These are phyloP conservation scores for Eueremaeus valkanovi DNA, from an alignment of 2,888 invertebrate genomes.

Conservation along the genomic window DNA sequence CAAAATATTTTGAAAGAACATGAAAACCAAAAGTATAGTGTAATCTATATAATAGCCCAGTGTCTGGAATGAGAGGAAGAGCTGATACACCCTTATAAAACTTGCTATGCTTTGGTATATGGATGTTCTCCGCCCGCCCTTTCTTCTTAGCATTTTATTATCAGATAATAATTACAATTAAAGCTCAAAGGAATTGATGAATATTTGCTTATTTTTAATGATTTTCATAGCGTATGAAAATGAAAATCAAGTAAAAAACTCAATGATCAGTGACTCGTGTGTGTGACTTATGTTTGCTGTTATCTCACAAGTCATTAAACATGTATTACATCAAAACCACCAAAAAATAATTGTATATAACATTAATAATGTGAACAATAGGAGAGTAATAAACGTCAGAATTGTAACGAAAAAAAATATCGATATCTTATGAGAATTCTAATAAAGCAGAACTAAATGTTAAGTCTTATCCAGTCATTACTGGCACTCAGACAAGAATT, in stretches of 20 bases:
- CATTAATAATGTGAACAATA: not conserved
- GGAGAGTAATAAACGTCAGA: slow-evolving; percentile 3
- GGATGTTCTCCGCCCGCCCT: slow-evolving; percentile 1
- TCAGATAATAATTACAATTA: slow-evolving; percentile 21
- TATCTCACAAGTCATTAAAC: slow-evolving; percentile 17
- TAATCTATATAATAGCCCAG: no score
- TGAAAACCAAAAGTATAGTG: no score
- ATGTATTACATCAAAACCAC: slow-evolving; percentile 9
- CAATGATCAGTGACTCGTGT: not conserved
- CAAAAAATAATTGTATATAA: slow-evolving; percentile 16
- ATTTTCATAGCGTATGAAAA: not conserved
- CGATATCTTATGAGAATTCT: not conserved
- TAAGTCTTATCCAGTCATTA: not conserved
- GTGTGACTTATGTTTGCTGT: slow-evolving; percentile 1
- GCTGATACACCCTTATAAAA: slow-evolving; percentile 12
- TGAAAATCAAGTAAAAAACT: not conserved
- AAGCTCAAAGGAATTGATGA: slow-evolving; percentile 15
- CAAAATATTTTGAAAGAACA: no score
- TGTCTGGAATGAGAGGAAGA: no score
- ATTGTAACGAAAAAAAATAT: not conserved
- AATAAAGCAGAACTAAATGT: not conserved
- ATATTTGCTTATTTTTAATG: slow-evolving; percentile 14
- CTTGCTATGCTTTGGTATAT: not conserved
- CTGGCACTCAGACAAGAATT: no score
- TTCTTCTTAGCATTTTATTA: not conserved